These are phyloP conservation scores for Manduca sexta DNA, from an alignment of 1,140 invertebrate genomes.

Conservation along the genomic window DNA sequence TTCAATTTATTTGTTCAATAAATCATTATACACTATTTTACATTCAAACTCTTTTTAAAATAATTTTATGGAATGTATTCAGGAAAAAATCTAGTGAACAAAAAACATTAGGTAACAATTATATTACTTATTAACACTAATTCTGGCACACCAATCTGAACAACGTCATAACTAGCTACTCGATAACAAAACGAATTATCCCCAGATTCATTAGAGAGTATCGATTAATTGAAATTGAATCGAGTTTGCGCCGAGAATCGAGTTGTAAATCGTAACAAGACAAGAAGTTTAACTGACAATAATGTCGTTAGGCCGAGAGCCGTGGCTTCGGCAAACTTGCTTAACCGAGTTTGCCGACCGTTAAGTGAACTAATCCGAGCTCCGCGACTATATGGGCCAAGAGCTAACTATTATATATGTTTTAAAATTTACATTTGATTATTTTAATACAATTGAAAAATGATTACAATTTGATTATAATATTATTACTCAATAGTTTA, in stretches of 20 bases:
- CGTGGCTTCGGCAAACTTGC: conserved; percentile 36
- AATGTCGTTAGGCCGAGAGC: conserved; percentile 39
- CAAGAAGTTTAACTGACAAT: conserved; percentile 35
- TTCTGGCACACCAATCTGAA: neutral
- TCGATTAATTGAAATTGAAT: conserved; percentile 15
- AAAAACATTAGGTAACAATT: too few species aligned
- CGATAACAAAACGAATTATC: conserved; percentile 3
- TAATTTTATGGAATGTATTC: neutral
- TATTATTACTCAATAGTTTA: too few species aligned
- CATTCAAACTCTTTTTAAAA: neutral
- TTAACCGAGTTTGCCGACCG: conserved; percentile 50
- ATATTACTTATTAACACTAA: neutral
- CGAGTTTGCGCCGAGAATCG: conserved; percentile 24
- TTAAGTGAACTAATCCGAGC: conserved; percentile 48
- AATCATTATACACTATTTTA: too few species aligned
- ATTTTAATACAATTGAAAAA: too few species aligned
- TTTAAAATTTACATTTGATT: too few species aligned
- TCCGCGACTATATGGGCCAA: conserved; percentile 19
- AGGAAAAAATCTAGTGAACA: too few species aligned
- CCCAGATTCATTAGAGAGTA: conserved; percentile 1
- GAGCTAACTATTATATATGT: neutral
- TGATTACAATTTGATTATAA: too few species aligned
- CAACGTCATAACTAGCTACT: neutral
- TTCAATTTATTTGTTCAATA: too few species aligned
- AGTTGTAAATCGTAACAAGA: conserved; percentile 45